phyloP scores from a whole-genome alignment of 1,140 invertebrate species.

The Galleria mellonella region DNA sequence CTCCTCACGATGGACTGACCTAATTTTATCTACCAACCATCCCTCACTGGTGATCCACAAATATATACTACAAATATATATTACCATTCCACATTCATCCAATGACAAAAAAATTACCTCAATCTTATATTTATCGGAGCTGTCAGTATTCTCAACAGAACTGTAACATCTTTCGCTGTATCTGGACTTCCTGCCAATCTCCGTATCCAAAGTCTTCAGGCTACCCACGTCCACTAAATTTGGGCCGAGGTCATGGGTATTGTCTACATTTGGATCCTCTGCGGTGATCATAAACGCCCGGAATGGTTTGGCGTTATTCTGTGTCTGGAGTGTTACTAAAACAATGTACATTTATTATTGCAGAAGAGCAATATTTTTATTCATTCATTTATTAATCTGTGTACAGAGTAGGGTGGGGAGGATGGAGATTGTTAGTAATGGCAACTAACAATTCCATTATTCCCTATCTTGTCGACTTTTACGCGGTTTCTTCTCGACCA shows the following conservation, averaged over 20 bases:
- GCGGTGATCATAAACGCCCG: conserved; percentile 61
- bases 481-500: not conserved
- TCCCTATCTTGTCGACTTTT: too few relatives aligned
- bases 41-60: too few relatives aligned
- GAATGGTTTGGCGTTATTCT: conserved; percentile 30
- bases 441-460: too few relatives aligned
- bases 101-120: conserved; percentile 30
- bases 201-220: conserved; percentile 44
- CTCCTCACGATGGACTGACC: too few relatives aligned
- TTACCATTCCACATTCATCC: too few relatives aligned
- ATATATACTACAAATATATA: too few relatives aligned
- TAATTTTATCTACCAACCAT: too few relatives aligned
- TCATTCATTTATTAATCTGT: too few relatives aligned
- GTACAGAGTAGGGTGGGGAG: not conserved
- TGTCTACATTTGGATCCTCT: conserved; percentile 49
- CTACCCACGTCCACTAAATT: conserved; percentile 37
- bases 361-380: too few relatives aligned
- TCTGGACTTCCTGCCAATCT: conserved; percentile 24
- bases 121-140: conserved; percentile 41
- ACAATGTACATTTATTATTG: not conserved
- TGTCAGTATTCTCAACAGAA: conserved; percentile 53
- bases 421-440: too few relatives aligned
- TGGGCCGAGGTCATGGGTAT: conserved; percentile 26
- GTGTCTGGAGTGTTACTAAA: conserved; percentile 38
- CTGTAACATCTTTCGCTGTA: conserved; percentile 54